A percentile compares a stretch with the other conserved stretches of the same genome.
Conservation (phyloP, 2,113 vertebrate genomes). For the Cephalopterus ornatus region DNA sequence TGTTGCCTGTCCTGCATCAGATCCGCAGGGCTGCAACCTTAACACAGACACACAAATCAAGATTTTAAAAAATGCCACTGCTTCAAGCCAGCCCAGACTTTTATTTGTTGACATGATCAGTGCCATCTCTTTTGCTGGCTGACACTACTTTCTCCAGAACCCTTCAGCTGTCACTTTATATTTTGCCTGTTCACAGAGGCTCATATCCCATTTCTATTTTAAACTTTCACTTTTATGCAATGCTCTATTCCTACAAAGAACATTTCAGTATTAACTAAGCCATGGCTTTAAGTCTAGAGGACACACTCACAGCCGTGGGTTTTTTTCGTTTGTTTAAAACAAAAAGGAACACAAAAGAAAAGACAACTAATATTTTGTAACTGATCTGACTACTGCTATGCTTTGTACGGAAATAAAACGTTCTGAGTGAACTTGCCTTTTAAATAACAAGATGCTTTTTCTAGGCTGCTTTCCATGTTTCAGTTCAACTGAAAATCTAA, state of each 20-base stretch:
- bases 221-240: not conserved
- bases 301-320: not conserved
- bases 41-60: not conserved
- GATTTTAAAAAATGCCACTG: not conserved
- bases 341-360: not conserved
- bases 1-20: not conserved
- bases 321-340: not conserved
- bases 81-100: not conserved
- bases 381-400: not conserved
- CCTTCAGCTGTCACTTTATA: not conserved
- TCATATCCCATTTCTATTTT: not conserved
- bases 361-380: not conserved
- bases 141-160: not conserved
- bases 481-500: not conserved
- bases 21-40: not conserved
- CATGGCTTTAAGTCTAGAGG: not conserved
- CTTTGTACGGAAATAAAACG: not conserved
- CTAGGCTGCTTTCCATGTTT: not conserved
- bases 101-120: not conserved
- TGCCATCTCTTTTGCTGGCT: not conserved
- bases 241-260: not conserved
- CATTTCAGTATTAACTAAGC: not conserved
- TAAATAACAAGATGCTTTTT: not conserved
- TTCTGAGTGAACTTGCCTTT: not conserved
- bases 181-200: not conserved